phyloP scores from a whole-genome alignment of 1,140 invertebrate genomes.

The Pseudoatta argentina region DNA sequence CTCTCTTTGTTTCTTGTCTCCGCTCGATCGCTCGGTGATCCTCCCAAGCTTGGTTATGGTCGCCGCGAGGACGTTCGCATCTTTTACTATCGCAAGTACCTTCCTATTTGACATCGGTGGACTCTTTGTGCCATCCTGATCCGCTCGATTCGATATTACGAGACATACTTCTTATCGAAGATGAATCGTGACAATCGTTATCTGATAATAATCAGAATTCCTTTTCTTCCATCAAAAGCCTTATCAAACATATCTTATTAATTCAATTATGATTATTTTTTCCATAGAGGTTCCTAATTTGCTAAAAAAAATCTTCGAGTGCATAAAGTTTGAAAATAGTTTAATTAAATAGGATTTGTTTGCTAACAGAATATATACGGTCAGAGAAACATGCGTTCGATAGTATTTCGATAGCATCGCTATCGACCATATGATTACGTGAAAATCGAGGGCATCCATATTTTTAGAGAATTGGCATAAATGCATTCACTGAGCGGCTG shows the following conservation, averaged over 20 bases:
- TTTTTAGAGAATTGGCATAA: conserved; percentile 36
- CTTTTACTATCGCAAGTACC: conserved; percentile 50
- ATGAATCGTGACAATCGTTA: conserved; percentile 1
- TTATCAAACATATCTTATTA: no score
- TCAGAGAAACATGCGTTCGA: not conserved
- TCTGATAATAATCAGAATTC: no score
- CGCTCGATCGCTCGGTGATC: conserved; percentile 12
- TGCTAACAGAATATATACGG: not conserved
- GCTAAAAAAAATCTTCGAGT: not conserved
- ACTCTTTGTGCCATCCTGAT: conserved; percentile 61
- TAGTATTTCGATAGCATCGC: conserved; percentile 24
- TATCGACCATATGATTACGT: not conserved
- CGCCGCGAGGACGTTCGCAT: conserved; percentile 59
- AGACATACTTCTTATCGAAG: conserved; percentile 37
- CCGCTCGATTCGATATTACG: conserved; percentile 62
- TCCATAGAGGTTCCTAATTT: not conserved
- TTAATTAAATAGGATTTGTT: not conserved
- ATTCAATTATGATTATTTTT: no score
- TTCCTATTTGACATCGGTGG: conserved; percentile 60
- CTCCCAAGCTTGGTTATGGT: conserved; percentile 50
- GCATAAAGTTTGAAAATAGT: not conserved
- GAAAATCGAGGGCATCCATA: conserved; percentile 19
- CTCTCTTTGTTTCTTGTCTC: conserved; percentile 52
- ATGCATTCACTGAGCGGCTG: not conserved
- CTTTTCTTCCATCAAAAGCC: no score